Percentiles rank a stretch among this genome's conserved stretches.
Evolutionary conservation across 2,888 invertebrate genomes (phyloP).

Genomic region (Cheilosia vernalis): DNA sequence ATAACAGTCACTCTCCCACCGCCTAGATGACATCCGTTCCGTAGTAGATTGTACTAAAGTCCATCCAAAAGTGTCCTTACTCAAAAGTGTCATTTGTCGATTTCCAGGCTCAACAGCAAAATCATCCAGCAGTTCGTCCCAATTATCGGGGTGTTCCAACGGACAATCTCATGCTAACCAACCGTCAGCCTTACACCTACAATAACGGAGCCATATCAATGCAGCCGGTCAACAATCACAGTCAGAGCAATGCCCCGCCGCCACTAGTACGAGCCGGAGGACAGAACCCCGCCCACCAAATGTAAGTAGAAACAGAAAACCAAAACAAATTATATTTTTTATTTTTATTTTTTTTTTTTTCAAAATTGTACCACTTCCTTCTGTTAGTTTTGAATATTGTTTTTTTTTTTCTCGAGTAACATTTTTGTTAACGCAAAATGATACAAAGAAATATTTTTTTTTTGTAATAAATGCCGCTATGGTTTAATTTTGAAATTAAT

Average conservation of each 20-base stretch:
- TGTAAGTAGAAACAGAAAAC: constrained; percentile 79
- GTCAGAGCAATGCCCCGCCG: constrained; percentile 85
- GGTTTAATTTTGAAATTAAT: constrained; percentile 63
- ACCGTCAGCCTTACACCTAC: constrained; percentile 80
- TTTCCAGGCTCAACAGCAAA: constrained; percentile 66
- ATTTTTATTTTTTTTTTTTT: constrained; percentile 23
- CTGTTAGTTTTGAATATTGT: constrained; percentile 67
- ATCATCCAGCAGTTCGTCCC: constrained; percentile 66
- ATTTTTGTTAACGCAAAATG: constrained; percentile 21
- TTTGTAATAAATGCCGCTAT: constrained; percentile 53
- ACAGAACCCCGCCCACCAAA: constrained; percentile 80
- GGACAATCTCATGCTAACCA: constrained; percentile 80
- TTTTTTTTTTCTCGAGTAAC: constrained; percentile 42
- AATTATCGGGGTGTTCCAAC: constrained; percentile 80
- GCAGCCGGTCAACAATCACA: constrained; percentile 81
- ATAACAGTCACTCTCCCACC: too few species aligned
- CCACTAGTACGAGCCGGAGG: constrained; percentile 86
- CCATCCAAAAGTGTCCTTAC: neutral
- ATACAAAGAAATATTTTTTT: neutral
- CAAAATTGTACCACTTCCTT: constrained; percentile 73
- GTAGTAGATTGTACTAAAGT: neutral
- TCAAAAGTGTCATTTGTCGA: neutral
- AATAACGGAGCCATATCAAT: constrained; percentile 82
- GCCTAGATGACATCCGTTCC: too few species aligned
- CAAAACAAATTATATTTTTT: too few species aligned